Base-by-base conservation (phyloP, 2,797 vertebrate genomes). In the Vipera latastei region DNA sequence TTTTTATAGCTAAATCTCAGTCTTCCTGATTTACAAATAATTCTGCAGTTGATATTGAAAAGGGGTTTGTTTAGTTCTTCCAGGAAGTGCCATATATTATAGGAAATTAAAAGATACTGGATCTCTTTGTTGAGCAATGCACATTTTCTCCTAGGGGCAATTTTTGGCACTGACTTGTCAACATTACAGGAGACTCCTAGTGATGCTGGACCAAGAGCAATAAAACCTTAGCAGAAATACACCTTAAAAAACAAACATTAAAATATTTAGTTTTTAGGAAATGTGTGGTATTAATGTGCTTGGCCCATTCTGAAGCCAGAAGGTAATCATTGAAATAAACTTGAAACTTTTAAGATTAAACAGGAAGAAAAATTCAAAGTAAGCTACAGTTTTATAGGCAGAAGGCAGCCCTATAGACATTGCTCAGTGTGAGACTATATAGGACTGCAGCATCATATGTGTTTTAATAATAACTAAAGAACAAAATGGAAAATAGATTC, bases 231-330 rank as follows among this genome's bases (percentile, higher is more conserved):
- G 93, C 93, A 69, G 65, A 89, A 83, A 95, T 91, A 88, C 53
- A 95, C 44, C 59, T 91, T 59, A 90, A 38, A 92, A 88, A 94
- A 48, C 65, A 92, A 6, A 69, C 51, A 90, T 86, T n/a, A 0
- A 73, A 89, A 32, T 90, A 93, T 91, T 91, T 93, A 63, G 4
- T 28, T 94, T 93, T 55, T 94, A 14, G 61, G 94, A 85, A 95
- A 94, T 83, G 89, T 48, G 1, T 2, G 26, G 12, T 92, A 28
- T 60, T 95, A 69, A 73, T 1, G 55, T 92, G 63, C 78, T 94
- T 93, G 91, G 32, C 88, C n/a, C 22, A 16, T 94, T 87, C 55
- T 88, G 25, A 91, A 94, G 63, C 38, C 88, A 93, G 53, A 63
- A 73, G 91, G 3, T 90, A 83, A 61, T 18, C 85, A 44, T 32